These are phyloP conservation scores for Formica aserva DNA, from an alignment of 2,888 invertebrate genomes.

Conservation along the genomic window DNA sequence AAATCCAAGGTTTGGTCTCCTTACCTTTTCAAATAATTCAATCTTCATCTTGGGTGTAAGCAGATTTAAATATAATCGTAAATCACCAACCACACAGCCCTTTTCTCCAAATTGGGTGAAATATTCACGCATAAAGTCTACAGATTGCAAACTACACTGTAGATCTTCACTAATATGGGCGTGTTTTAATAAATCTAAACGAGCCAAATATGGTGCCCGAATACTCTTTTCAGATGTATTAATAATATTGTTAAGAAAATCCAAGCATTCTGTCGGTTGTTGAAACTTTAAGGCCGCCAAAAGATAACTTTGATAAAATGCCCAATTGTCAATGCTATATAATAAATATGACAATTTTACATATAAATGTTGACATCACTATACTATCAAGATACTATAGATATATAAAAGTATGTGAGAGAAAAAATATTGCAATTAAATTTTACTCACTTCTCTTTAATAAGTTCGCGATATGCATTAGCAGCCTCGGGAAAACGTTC, in stretches of 20 bases:
- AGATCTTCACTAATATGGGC: slow-evolving; percentile 84
- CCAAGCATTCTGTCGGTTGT: slow-evolving; percentile 81
- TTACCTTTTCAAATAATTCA: slow-evolving; percentile 85
- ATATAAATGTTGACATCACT: not conserved
- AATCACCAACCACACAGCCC: slow-evolving; percentile 94
- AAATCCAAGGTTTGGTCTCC: slow-evolving; percentile 21
- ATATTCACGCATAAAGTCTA: slow-evolving; percentile 92
- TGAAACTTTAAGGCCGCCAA: slow-evolving; percentile 81
- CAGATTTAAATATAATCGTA: slow-evolving; percentile 91
- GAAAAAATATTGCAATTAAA: slow-evolving; percentile 79
- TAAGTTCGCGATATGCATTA: slow-evolving; percentile 90
- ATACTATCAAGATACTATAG: not conserved
- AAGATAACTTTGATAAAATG: slow-evolving; percentile 86
- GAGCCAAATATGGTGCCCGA: slow-evolving; percentile 94
- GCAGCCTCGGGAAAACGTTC: slow-evolving; percentile 92
- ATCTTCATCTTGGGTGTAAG: slow-evolving; percentile 89
- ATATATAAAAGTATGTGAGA: not conserved
- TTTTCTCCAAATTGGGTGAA: slow-evolving; percentile 94
- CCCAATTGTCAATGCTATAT: slow-evolving; percentile 86
- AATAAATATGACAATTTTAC: slow-evolving; percentile 31
- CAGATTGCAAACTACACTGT: slow-evolving; percentile 84
- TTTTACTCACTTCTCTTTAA: slow-evolving; percentile 90
- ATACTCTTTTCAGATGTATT: slow-evolving; percentile 83
- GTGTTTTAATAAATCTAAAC: slow-evolving; percentile 91
- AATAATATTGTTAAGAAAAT: slow-evolving; percentile 83